Percentiles rank a stretch among this genome's conserved stretches.
These are phyloP conservation scores for Teleopsis dalmanni DNA, from an alignment of 1,140 invertebrate genomes.

Conservation along the genomic window DNA sequence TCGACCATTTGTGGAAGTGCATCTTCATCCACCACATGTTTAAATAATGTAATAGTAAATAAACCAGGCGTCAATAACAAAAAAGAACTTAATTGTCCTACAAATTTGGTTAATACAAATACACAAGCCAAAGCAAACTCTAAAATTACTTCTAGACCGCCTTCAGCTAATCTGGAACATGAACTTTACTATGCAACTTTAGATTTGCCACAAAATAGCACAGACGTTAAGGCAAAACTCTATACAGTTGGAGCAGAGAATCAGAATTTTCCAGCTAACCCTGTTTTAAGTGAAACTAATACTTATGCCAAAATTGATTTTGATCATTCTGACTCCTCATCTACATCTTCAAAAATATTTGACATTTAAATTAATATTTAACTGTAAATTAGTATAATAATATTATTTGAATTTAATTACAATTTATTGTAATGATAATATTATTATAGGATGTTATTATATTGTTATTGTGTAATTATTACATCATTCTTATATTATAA, in stretches of 20 bases:
- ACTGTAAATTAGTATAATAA: too few relatives aligned
- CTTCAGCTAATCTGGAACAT: constrained; percentile 46
- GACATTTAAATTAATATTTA: neutral
- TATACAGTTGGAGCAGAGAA: constrained; percentile 16
- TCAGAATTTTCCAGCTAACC: neutral
- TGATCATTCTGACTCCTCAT: constrained; percentile 50
- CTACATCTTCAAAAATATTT: constrained; percentile 33
- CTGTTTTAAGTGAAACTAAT: constrained; percentile 33
- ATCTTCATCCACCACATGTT: constrained; percentile 7
- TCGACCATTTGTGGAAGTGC: constrained; percentile 2
- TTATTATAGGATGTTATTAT: too few relatives aligned
- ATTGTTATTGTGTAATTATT: too few relatives aligned
- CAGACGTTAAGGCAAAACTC: constrained; percentile 29
- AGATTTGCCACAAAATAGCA: constrained; percentile 48
- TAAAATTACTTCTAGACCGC: constrained; percentile 30
- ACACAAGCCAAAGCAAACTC: neutral
- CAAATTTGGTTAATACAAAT: neutral
- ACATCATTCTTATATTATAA: too few relatives aligned
- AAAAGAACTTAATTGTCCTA: neutral
- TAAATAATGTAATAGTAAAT: neutral
- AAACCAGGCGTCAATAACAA: neutral
- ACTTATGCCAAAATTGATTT: constrained; percentile 70
- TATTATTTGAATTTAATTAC: too few relatives aligned
- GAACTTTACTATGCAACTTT: constrained; percentile 60
- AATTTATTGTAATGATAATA: too few relatives aligned